Evolutionary conservation across 1,140 invertebrate species (phyloP), one percentile per base, ranked within the genome.

Genomic region (Platyscapa corneri): DNA sequence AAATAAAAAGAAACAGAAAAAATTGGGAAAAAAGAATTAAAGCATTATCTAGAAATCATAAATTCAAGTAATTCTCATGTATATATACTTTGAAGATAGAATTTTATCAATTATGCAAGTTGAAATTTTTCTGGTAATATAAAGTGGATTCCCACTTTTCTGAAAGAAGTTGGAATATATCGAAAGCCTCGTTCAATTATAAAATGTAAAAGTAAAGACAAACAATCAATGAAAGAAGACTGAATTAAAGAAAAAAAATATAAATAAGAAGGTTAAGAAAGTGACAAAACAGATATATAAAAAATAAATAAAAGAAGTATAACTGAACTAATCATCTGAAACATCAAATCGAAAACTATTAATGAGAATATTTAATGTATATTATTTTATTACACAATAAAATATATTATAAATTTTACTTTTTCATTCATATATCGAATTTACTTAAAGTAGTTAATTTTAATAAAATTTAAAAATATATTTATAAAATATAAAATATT

Each of bases 131-230:
- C 76, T 79, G 84, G 77, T 72, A 74, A 83, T 67, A 67, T 49
- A 64, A 85, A 89, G 86, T 83, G 82, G 87, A 87, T 86, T 89
- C 83, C 49, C 75, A 53, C 78, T n/a, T 32, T 56, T 46, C 86
- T 82, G 56, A 64, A 80, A 83, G 84, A 84, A 84, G 83, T 80
- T 82, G 79, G 84, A 3, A 87, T 88, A 83, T 87, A 78, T 34
- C 88, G 88, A 87, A 89, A 89, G 86, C 88, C 86, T 84, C 81
- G 86, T 85, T 88, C 87, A 87, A 88, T 86, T 89, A 87, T 82
- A 81, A 89, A 89, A 90, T 87, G 87, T 89, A 86, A 90, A 88
- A 90, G 87, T 86, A 39, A 70, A 70, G 42, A 27, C 32, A 5
- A 16, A 39, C 27, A 49, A 42, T 14, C 42, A 27, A 64, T 10